phyloP scores from a whole-genome alignment of 2,797 vertebrate genomes.

The Peromyscus attwateri region DNA sequence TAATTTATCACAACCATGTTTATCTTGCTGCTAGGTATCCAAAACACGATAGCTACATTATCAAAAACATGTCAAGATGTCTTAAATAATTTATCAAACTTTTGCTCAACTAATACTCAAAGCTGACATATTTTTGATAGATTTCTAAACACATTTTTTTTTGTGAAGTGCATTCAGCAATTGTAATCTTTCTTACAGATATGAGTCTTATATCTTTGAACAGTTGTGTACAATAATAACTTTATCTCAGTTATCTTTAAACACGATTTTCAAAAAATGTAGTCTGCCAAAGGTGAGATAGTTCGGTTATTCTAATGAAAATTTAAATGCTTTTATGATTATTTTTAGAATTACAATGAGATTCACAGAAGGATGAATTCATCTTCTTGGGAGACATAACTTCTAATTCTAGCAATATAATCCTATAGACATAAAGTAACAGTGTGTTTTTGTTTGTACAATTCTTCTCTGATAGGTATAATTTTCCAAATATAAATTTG shows the following conservation, averaged over 20 bases:
- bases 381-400: background rate
- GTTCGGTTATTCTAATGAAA: background rate
- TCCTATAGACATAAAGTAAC: background rate
- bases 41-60: background rate
- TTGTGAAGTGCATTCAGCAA: background rate
- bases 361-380: background rate
- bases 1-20: background rate
- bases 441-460: background rate
- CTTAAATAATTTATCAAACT: background rate
- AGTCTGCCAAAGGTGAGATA: background rate
- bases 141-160: background rate
- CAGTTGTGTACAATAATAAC: background rate
- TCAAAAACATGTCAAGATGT: background rate
- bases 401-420: background rate
- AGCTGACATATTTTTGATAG: background rate
- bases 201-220: background rate
- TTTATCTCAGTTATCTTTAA: background rate
- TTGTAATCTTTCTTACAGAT: background rate
- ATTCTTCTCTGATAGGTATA: background rate
- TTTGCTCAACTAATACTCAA: constrained; percentile 8
- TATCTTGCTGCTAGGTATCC: background rate
- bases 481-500: background rate
- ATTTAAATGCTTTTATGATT: background rate
- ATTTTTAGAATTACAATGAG: constrained; percentile 6
- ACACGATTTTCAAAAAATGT: background rate